Evolutionary conservation across 1,140 invertebrate species (phyloP), one percentile per base, ranked within the genome.

Genomic region (Tetragonula clypearis): DNA sequence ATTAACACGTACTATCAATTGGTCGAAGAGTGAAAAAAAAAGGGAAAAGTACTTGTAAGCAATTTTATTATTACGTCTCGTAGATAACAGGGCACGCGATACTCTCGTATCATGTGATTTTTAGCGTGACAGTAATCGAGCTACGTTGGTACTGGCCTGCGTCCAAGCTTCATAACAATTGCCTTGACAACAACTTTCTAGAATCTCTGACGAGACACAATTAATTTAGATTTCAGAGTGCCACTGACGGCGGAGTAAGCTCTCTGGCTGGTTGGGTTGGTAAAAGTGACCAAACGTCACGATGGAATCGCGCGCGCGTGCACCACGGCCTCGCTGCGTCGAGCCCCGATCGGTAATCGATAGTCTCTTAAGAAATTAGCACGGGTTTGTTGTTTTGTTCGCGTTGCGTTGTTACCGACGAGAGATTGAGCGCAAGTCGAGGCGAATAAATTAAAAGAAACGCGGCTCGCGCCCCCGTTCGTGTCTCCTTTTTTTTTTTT

Each of bases 171-270:
- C 56, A 79, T 87, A 90, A 89, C 82, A 87, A 90, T 87, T 80
- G 82, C 80, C 88, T 87, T 87, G 88, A 85, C 88, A 76, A 90
- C 82, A 79, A 85, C 86, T 90, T 90, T 89, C 88, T 89, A 87
- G 72, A 89, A 87, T 77, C 71, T 73, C 69, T 60, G 85, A 87
- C 60, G 62, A 23, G 21, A 26, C 74, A 26, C 74, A 69, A 86
- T 86, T 84, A 86, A 89, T 89, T 87, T 89, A 80, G 80, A 89
- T 88, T 88, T 85, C 58, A 49, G 66, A 17, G 15, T 41, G 53
- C 78, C 76, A 56, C 85, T 74, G 79, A 77, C 72, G n/a, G 41
- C 69, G 55, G 55, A 53, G 53, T 1, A 17, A 23, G 58, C 19
- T 26, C 35, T 35, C 35, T 35, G n/a, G n/a, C 30, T 41, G 0